Percentiles rank a stretch among this genome's conserved stretches.
phyloP scores from a whole-genome alignment of 53 echinoderm and acorn worm species.

The Glandiceps talaboti region DNA sequence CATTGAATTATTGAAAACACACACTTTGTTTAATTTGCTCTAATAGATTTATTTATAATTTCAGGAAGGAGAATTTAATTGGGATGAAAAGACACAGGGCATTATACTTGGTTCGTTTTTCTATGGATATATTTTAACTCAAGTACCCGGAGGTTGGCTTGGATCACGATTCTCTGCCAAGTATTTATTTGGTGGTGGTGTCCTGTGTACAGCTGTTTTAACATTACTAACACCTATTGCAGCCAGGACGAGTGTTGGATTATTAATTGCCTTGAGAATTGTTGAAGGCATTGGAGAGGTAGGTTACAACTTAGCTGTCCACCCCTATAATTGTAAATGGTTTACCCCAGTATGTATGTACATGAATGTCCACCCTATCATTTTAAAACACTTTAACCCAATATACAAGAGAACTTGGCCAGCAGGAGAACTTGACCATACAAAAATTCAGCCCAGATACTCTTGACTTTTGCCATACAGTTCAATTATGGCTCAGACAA shows the following conservation, averaged over 20 bases:
- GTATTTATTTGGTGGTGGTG: constrained; percentile 57
- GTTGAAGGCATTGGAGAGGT: constrained; percentile 91
- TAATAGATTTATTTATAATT: too few relatives aligned
- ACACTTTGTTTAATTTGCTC: too few relatives aligned
- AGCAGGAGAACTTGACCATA: too few relatives aligned
- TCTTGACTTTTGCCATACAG: too few relatives aligned
- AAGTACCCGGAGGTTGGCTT: constrained; percentile 71
- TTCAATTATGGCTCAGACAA: too few relatives aligned
- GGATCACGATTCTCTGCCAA: constrained; percentile 59
- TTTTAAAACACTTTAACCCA: too few relatives aligned
- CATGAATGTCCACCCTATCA: too few relatives aligned
- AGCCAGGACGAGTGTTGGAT: constrained; percentile 31
- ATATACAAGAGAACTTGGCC: too few relatives aligned
- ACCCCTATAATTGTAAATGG: too few relatives aligned
- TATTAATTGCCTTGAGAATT: constrained; percentile 53
- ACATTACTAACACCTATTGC: constrained; percentile 79
- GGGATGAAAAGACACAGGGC: constrained; percentile 61
- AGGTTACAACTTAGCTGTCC: background rate
- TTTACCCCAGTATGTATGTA: too few relatives aligned
- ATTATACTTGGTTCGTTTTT: constrained; percentile 83
- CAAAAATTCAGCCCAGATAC: too few relatives aligned
- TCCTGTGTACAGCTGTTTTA: constrained; percentile 64
- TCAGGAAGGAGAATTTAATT: constrained; percentile 58
- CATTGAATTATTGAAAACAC: too few relatives aligned
- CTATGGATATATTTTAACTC: constrained; percentile 89